Evolutionary conservation across 2,113 vertebrate species (phyloP), one percentile per base, ranked within the genome.

Genomic region (Peromyscus polionotus): DNA sequence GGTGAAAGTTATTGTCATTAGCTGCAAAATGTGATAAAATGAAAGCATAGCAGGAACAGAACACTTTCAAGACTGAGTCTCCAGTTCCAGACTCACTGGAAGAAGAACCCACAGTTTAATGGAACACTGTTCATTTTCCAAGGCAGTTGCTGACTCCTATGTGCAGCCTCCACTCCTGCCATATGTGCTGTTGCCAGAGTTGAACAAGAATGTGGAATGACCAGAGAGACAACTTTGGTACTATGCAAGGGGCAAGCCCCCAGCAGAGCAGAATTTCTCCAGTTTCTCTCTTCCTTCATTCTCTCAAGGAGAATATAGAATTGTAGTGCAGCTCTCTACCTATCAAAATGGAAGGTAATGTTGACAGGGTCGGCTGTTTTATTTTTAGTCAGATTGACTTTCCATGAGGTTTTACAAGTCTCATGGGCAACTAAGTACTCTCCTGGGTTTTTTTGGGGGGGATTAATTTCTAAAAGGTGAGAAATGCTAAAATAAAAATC

Each of bases 391-490:
- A 87, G 45, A 2, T 16, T 88, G n/a, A 88, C 11, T 59, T 91
- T 83, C 59, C 12, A 12, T 79, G 39, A 75, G 13, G 33, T 72
- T 83, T 90, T 83, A 9, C 39, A 63, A 42, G 42, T 83, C 33
- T 63, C 0, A 13, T 0, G 42, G 79, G 24, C 5, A 90, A 39
- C 33, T 45, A 76, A 31, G 14, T 54, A 91, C 68, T n/a, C 67
- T 93, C 7, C 42, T 42, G 81, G 39, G n/a, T 13, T 75, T 3
- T 17, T 0, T 57, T 12, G 39, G 39, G 39, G 39, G 75, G 3
- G 22, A 88, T 65, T 79, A 10, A 91, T 94, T 91, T 54, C 28
- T 87, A 33, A 77, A 93, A 85, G n/a, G 28, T 80, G 19, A 93
- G 79, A 61, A 87, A 72, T 42, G 9, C 4, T 11, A 81, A 45